phyloP scores from a whole-genome alignment of 2,797 vertebrate genomes.

The Galaxias olidus region DNA sequence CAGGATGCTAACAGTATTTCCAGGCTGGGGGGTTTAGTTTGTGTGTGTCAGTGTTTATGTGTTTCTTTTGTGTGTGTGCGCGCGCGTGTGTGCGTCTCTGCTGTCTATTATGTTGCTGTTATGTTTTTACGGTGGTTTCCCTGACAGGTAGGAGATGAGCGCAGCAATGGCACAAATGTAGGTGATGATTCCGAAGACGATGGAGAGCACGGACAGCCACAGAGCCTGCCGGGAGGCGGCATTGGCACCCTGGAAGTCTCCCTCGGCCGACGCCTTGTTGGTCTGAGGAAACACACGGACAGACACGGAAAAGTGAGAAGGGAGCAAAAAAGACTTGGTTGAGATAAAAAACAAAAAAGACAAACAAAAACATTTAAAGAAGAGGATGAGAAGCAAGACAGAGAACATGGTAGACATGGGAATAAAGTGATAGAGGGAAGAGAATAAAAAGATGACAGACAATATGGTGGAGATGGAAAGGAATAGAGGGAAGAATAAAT shows the following conservation, averaged over 20 bases:
- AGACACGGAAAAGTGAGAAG: constrained; percentile 32
- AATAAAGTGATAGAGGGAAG: too few relatives aligned
- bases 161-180: constrained; percentile 84
- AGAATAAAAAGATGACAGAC: too few relatives aligned
- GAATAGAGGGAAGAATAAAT: too few relatives aligned
- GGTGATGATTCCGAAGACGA: constrained; percentile 85
- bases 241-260: constrained; percentile 82
- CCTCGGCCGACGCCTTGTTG: constrained; percentile 86
- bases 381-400: constrained; percentile 24
- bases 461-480: too few relatives aligned
- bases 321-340: not conserved
- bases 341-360: not conserved
- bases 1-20: not conserved
- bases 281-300: constrained; percentile 69
- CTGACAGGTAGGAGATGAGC: constrained; percentile 85
- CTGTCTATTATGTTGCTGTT: not conserved
- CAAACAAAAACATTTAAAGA: not conserved
- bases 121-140: constrained; percentile 77
- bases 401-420: too few relatives aligned
- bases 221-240: constrained; percentile 83
- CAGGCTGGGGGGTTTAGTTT: constrained; percentile 9
- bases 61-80: not conserved
- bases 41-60: constrained; percentile 19
- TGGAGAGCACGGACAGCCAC: constrained; percentile 84
- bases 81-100: not conserved